A percentile compares a stretch with the other conserved stretches of the same genome.
These are phyloP conservation scores for Pollicipes pollicipes DNA, from an alignment of 1,140 invertebrate genomes.

Conservation along the genomic window DNA sequence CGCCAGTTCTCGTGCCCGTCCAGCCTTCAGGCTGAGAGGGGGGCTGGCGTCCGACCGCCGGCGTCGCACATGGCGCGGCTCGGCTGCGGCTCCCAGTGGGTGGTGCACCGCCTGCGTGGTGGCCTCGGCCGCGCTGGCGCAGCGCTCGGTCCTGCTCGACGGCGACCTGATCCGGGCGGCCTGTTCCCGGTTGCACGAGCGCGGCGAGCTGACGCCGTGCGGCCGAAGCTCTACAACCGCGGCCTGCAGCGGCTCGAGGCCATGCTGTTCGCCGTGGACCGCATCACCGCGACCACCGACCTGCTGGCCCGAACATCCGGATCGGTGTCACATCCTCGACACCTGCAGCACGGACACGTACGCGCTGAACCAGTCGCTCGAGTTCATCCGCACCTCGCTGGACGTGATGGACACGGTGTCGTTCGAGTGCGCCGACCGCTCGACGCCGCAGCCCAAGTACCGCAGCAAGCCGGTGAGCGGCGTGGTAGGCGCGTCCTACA, in stretches of 20 bases:
- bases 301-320: slow-evolving; percentile 34
- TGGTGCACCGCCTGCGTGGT: too few relatives aligned
- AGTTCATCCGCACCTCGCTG: slow-evolving; percentile 44
- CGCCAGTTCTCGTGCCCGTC: too few relatives aligned
- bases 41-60: too few relatives aligned
- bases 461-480: slow-evolving; percentile 40
- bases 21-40: too few relatives aligned
- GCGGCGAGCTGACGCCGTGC: slow-evolving; percentile 27
- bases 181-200: slow-evolving; percentile 45
- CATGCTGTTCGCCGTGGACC: slow-evolving; percentile 40
- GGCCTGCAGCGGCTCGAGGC: too few relatives aligned
- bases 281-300: slow-evolving; percentile 34
- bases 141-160: slow-evolving; percentile 11
- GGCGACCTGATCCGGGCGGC: slow-evolving; percentile 41
- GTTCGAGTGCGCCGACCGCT: slow-evolving; percentile 40
- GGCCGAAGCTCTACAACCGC: slow-evolving; percentile 30
- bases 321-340: slow-evolving; percentile 41
- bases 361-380: slow-evolving; percentile 44
- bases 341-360: too few relatives aligned
- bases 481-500: slow-evolving; percentile 47
- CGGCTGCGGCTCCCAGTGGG: too few relatives aligned
- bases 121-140: too few relatives aligned
- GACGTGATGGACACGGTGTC: slow-evolving; percentile 44
- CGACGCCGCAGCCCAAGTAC: slow-evolving; percentile 35
- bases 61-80: too few relatives aligned